A percentile compares a stretch with the other conserved stretches of the same genome.
Evolutionary conservation across 2,113 vertebrate species (phyloP).

Genomic region (Varanus komodoensis): DNA sequence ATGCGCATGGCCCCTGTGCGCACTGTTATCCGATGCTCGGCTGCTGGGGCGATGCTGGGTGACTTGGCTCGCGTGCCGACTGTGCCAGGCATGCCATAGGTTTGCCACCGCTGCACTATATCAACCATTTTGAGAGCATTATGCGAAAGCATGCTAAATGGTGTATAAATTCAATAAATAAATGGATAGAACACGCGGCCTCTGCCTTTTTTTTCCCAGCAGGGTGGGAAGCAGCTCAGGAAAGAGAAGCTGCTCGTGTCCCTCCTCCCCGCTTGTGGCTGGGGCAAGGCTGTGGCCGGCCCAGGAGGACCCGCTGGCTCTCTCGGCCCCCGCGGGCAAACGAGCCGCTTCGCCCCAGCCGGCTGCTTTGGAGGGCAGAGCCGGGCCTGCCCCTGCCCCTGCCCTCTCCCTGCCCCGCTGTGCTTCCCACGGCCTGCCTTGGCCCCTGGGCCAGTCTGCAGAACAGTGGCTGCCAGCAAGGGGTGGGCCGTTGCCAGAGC

Average conservation of each 20-base stretch:
- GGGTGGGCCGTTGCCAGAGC: not conserved
- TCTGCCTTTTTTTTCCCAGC: too few species aligned
- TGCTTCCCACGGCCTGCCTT: not conserved
- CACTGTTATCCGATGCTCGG: too few species aligned
- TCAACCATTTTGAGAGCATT: too few species aligned
- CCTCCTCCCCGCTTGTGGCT: not conserved
- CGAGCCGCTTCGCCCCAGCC: not conserved
- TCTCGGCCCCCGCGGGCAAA: not conserved
- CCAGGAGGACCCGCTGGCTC: not conserved
- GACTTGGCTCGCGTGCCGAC: too few species aligned
- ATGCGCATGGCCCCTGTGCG: too few species aligned
- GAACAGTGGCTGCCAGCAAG: not conserved
- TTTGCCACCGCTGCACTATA: too few species aligned
- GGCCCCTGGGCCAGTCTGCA: not conserved
- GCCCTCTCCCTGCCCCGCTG: not conserved
- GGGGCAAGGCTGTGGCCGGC: not conserved
- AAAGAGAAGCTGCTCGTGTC: not conserved
- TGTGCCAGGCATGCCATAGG: too few species aligned
- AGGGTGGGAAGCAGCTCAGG: not conserved
- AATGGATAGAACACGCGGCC: too few species aligned
- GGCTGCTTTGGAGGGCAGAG: not conserved
- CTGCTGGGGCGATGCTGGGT: too few species aligned
- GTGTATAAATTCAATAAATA: too few species aligned
- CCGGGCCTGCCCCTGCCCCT: not conserved
- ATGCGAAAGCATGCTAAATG: too few species aligned